Conservation (phyloP, 1,140 invertebrate genomes). For the Nasonia longicornis region DNA sequence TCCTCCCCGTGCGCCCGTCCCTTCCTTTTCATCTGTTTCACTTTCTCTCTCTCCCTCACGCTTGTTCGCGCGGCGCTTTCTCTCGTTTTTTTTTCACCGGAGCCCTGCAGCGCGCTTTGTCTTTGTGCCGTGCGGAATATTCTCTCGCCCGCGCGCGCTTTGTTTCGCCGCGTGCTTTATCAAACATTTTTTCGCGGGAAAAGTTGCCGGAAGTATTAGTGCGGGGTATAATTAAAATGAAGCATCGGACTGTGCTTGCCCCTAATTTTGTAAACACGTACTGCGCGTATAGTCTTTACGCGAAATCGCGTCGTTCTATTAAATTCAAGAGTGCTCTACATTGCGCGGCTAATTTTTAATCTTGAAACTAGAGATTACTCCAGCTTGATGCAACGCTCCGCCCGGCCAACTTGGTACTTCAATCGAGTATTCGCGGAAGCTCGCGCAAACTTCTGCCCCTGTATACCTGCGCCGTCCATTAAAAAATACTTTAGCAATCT, state of each 20-base stretch:
- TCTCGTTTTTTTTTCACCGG: neutral
- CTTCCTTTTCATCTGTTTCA: slow-evolving; percentile 39
- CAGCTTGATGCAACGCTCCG: neutral
- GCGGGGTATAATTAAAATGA: neutral
- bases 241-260: neutral
- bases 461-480: too few relatives aligned
- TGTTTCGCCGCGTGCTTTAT: slow-evolving; percentile 4
- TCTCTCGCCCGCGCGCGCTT: neutral
- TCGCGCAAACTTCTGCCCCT: neutral
- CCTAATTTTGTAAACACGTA: neutral
- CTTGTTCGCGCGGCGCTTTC: too few relatives aligned
- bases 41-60: neutral
- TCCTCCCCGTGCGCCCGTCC: neutral
- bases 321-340: too few relatives aligned
- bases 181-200: slow-evolving; percentile 7
- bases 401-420: neutral
- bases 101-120: neutral
- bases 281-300: neutral
- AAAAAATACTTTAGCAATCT: too few relatives aligned
- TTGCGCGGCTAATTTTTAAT: neutral
- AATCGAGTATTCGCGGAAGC: neutral
- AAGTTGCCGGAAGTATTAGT: neutral
- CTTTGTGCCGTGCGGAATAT: neutral
- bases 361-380: neutral
- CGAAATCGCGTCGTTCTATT: too few relatives aligned